A percentile compares a stretch with the other conserved stretches of the same genome.
Conservation (phyloP, 2,888 invertebrate species). For the Idaea straminata region DNA sequence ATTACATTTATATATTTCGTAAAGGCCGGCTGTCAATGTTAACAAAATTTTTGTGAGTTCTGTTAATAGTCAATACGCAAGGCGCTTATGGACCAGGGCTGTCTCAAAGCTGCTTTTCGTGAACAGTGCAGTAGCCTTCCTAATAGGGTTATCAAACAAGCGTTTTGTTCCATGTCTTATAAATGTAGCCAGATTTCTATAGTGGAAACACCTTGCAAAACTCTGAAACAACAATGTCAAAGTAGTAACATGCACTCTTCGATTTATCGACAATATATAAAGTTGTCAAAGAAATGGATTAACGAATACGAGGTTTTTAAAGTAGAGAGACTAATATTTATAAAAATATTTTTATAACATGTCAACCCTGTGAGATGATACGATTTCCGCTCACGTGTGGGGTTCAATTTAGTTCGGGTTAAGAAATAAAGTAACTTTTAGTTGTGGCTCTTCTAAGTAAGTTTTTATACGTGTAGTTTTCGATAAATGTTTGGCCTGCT, state of each 20-base stretch:
- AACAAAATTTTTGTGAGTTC: conserved; percentile 1
- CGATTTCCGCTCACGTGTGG: conserved; percentile 5
- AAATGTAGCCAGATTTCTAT: too few relatives aligned
- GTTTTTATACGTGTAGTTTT: neutral
- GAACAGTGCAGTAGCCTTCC: neutral
- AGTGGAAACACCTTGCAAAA: too few relatives aligned
- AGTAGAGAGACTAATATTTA: neutral
- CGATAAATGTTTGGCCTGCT: neutral
- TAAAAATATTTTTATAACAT: neutral
- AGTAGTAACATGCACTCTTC: too few relatives aligned
- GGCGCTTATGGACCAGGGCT: neutral
- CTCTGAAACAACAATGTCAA: too few relatives aligned
- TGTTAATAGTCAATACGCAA: neutral
- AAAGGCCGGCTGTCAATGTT: neutral
- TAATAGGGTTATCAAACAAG: neutral
- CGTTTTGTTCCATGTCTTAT: neutral
- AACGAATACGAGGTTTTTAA: too few relatives aligned
- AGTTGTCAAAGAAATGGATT: too few relatives aligned
- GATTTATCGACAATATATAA: too few relatives aligned
- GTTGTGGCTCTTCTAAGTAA: conserved; percentile 20
- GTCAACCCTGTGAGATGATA: neutral
- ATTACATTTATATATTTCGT: conserved; percentile 9
- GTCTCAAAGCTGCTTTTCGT: neutral
- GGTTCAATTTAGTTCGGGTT: conserved; percentile 16
- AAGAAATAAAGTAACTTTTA: conserved; percentile 23